A percentile compares a stretch with the other conserved stretches of the same genome.
Conservation (phyloP, 2,113 vertebrate genomes). For the Cyprinus carpio region DNA sequence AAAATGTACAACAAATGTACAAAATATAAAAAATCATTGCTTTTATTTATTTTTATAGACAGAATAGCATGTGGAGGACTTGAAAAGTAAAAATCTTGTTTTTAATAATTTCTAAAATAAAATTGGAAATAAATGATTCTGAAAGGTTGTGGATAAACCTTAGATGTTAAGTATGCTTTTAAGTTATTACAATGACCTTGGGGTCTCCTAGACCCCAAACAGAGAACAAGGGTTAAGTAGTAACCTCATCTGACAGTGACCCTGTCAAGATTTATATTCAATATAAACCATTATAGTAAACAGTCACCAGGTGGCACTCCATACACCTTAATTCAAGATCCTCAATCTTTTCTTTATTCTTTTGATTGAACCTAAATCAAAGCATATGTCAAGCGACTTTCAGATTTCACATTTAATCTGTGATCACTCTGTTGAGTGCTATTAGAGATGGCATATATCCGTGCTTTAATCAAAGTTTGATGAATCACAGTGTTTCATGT, state of each 20-base stretch:
- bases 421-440: constrained; percentile 4
- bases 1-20: not conserved
- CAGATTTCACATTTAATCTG: constrained; percentile 8
- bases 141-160: not conserved
- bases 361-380: constrained; percentile 23
- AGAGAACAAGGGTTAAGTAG: not conserved
- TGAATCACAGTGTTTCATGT: constrained; percentile 41
- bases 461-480: constrained; percentile 33
- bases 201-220: constrained; percentile 7
- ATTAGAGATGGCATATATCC: constrained; percentile 24
- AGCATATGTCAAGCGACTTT: constrained; percentile 10
- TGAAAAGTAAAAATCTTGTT: not conserved
- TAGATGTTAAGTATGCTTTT: not conserved
- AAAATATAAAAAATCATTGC: not conserved
- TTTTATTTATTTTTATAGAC: not conserved
- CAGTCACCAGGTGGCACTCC: constrained; percentile 68
- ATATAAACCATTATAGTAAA: constrained; percentile 35
- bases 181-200: constrained; percentile 1
- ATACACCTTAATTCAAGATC: constrained; percentile 47
- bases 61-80: not conserved
- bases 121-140: not conserved
- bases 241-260: not conserved
- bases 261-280: constrained; percentile 4
- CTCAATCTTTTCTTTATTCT: not conserved
- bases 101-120: no score